Evolutionary conservation across 2,113 vertebrate genomes (phyloP).

Genomic region (Cricetomys ansorgei): DNA sequence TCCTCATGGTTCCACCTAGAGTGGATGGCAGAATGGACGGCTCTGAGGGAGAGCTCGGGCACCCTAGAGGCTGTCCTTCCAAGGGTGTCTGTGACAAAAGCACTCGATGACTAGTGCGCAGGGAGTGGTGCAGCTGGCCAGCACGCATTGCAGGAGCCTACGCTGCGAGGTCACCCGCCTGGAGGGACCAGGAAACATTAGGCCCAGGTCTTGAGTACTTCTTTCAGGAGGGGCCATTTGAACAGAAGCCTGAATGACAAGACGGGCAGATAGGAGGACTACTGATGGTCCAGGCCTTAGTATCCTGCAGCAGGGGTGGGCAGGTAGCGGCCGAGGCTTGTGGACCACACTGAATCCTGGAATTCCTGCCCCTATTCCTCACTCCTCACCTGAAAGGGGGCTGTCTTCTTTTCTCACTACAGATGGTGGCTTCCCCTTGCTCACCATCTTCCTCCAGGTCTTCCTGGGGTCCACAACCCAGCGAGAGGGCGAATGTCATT

Average conservation of each 20-base stretch:
- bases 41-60: not conserved
- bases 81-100: not conserved
- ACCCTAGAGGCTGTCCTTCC: not conserved
- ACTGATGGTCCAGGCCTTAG: not conserved
- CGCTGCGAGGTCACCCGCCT: not conserved
- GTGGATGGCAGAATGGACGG: fast-evolving
- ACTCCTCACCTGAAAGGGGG: not conserved
- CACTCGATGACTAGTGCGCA: too few relatives aligned
- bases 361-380: not conserved
- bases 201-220: not conserved
- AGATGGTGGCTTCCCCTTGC: slow-evolving; percentile 83
- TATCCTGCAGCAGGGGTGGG: not conserved
- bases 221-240: too few relatives aligned
- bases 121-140: not conserved
- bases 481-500: slow-evolving; percentile 85
- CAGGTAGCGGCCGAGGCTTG: not conserved
- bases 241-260: not conserved
- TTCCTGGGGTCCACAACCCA: slow-evolving; percentile 82
- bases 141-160: not conserved
- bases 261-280: not conserved
- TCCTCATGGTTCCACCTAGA: not conserved
- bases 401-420: slow-evolving; percentile 47
- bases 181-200: not conserved
- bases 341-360: not conserved
- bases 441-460: slow-evolving; percentile 85